Evolutionary conservation across 2,797 vertebrate species (phyloP), one percentile per base, ranked within the genome.

Genomic region (Myotis daubentonii): DNA sequence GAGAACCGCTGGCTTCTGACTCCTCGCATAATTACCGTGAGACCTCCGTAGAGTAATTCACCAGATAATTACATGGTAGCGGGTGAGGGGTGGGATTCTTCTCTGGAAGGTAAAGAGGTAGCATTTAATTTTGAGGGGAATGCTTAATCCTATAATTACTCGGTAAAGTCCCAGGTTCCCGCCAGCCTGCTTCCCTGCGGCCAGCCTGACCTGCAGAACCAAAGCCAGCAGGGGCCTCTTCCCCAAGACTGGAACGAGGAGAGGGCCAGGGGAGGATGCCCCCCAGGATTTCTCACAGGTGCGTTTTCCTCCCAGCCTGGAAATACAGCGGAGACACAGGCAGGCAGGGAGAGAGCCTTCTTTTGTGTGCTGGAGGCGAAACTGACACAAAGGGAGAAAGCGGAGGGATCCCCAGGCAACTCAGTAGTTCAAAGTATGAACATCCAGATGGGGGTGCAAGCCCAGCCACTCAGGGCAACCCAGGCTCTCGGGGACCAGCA

Each of bases 141-240:
- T 95, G 97, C 95, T 97, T 98, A 98, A 98, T 98, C 97, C 98
- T 97, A 88, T 98, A 98, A 98, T 98, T 98, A 98, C 96, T 98
- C 16, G 7, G 95, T 97, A 96, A 97, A 98, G 97, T 84, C 98
- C 97, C 28, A 0, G 96, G 94, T 98, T 96, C 95, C 97, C 95
- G 79, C 97, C 97, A 88, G 23, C 55, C 80, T 53, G 44, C 81
- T 86, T 91, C 72, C 89, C 83, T 3, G 22, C 38, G 38, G 84
- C 82, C 30, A 2, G 55, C 87, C 89, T 94, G 89, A 92, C 94
- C 89, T 49, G 22, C 80, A 81, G 78, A 91, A 82, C 28, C 49
- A 72, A 92, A 89, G 53, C 60, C 62, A 57, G 60, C 74, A 83
- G 55, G 65, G 75, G 15, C 25, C 53, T 76, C 15, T 49, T 86